Percentiles rank a stretch among this genome's conserved stretches.
Conservation (phyloP, 2,888 invertebrate genomes). For the Apoda limacodes region DNA sequence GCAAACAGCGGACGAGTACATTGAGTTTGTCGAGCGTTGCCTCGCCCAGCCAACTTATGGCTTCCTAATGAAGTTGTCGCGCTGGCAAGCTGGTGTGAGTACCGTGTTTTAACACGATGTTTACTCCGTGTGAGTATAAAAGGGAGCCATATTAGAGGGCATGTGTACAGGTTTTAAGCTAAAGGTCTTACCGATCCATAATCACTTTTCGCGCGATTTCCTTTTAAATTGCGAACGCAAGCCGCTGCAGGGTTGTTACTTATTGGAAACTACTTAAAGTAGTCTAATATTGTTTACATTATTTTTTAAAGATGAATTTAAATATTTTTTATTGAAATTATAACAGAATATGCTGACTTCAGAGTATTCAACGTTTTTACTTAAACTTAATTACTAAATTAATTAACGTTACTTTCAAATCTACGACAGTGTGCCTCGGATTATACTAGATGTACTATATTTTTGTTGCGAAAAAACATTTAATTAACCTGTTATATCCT, state of each 20-base stretch:
- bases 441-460: too few species aligned
- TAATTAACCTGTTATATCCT: too few species aligned
- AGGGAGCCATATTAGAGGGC: not conserved
- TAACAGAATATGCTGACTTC: too few species aligned
- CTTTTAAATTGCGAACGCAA: slow-evolving; percentile 44
- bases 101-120: not conserved
- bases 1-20: slow-evolving; percentile 31
- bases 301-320: too few species aligned
- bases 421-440: too few species aligned
- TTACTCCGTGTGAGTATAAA: not conserved
- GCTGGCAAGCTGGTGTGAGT: slow-evolving; percentile 3
- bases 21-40: slow-evolving; percentile 31
- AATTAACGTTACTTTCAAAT: too few species aligned
- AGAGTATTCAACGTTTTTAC: too few species aligned
- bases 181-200: slow-evolving; percentile 52
- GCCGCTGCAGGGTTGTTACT: slow-evolving; percentile 32
- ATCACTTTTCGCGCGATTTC: slow-evolving; percentile 58
- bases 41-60: slow-evolving; percentile 42
- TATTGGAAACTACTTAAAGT: too few species aligned
- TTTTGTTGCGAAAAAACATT: too few species aligned
- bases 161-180: slow-evolving; percentile 39
- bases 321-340: too few species aligned
- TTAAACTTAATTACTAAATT: too few species aligned
- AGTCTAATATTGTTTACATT: too few species aligned
- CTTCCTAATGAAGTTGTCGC: slow-evolving; percentile 60